These are phyloP conservation scores for Pangasius djambal DNA, from an alignment of 2,797 vertebrate genomes.

Conservation along the genomic window DNA sequence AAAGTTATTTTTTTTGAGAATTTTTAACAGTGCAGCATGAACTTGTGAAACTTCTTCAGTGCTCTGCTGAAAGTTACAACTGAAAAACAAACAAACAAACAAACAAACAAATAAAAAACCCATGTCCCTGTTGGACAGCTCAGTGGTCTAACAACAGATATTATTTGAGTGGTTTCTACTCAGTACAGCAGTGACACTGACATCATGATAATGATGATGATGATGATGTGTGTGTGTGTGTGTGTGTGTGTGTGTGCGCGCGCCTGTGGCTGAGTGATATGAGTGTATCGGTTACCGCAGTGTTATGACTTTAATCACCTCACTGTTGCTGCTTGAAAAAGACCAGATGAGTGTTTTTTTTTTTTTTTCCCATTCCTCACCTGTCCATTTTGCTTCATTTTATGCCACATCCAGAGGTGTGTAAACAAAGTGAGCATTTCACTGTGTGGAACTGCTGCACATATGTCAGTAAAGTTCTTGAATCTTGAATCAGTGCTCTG, in stretches of 20 bases:
- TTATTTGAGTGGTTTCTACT: too few relatives aligned
- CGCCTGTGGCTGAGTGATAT: background rate
- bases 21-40: background rate
- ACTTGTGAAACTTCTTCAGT: background rate
- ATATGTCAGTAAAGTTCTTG: background rate
- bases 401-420: too few relatives aligned
- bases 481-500: background rate
- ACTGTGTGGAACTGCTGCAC: background rate
- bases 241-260: too few relatives aligned
- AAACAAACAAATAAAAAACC: too few relatives aligned
- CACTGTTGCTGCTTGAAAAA: too few relatives aligned
- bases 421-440: background rate
- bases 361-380: background rate
- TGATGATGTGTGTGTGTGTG: too few relatives aligned
- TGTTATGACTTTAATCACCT: background rate
- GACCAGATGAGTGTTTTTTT: too few relatives aligned
- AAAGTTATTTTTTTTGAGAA: background rate
- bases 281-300: background rate
- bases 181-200: background rate
- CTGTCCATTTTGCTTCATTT: too few relatives aligned
- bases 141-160: background rate
- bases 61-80: background rate
- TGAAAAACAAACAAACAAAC: background rate
- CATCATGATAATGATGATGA: too few relatives aligned
- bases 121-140: background rate